Evolutionary conservation across 1,140 invertebrate genomes (phyloP), one percentile per base, ranked within the genome.

Genomic region (Lithobius niger): DNA sequence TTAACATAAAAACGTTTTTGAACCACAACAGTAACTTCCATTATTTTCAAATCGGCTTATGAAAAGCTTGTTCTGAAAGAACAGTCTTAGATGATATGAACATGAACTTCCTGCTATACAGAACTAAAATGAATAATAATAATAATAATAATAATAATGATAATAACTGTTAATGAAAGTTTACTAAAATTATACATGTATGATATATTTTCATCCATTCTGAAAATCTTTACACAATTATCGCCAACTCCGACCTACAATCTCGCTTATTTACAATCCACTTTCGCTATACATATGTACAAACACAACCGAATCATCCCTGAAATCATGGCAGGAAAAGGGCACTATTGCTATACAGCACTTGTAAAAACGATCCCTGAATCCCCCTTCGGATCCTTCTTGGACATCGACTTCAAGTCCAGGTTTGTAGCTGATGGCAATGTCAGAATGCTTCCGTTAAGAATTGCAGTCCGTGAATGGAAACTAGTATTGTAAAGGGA

Each of bases 401-500:
- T 6, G 13, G n/a, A 16, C 21, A 21, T 43, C 19, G 26, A 18
- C 22, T 31, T 22, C 18, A 31, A 43, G 18, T 36, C 27, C 19
- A 54, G 19, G 22, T n/a, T 27, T 2, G n/a, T 25, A 10, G 19
- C 3, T 24, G 52, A 54, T 25, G 50, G 52, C 43, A 54, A 15
- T 6, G 54, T 40, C 3, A 10, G 36, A 21, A 36, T 25, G 19
- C 44, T 55, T 2, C 44, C 54, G 19, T 49, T 28, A 4, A 55
- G 18, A 36, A 55, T 55, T 4, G 54, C 26, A 36, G 54, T 52
- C 22, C 31, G 13, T 24, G 54, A 49, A 27, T 55, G 47, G 21
- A 25, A 55, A 26, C 36, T 27, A 16, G 4, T 55, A 24, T 47
- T 47, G 21, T 48, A 36, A 6, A 28, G 2, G 22, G 15, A 6